Base-by-base conservation (phyloP, 1,140 invertebrate genomes). In the Helicorthomorpha holstii region DNA sequence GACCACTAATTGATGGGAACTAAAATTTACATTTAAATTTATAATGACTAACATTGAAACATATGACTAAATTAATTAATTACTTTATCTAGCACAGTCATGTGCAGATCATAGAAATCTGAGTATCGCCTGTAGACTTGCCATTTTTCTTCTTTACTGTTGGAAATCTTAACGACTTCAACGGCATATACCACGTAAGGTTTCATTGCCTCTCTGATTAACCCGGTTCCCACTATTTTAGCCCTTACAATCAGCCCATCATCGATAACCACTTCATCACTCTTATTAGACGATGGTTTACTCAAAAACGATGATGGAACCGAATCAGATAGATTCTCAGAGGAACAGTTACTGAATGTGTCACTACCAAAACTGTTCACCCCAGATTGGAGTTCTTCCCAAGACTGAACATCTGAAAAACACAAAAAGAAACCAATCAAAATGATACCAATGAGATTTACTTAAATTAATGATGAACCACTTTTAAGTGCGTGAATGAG, bases 141-240 rank as follows among this genome's bases (percentile, higher is more conserved):
- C 68, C 73, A 75, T n/a, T 80, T 79, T 64, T 82, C 72, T 58
- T 77, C 78, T 2, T 75, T 76, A 55, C 73, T 76, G 59, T 69
- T 75, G 60, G 69, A 79, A 49, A 68, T 69, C 59, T 80, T 77
- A 1, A 72, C 79, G 0, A 93, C 87, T 24, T 82, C 77, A 21
- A 94, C 78, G 1, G 87, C 85, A 67, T 95, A 95, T 51, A 93
- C 82, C 0, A 88, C 89, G 65, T 86, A 93, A 0, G 82, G 77
- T 52, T 74, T 70, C 60, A 83, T 83, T 3, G 84, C 83, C 57
- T 86, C 82, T 61, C 77, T 79, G 10, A 83, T 78, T 38, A 86
- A 67, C 45, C 61, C 62, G 21, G 59, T 58, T 47, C 61, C 64
- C 48, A 61, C 60, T 25, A 66, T 66, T 55, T 61, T 54, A 12